Percentiles rank a stretch among this genome's conserved stretches.
Evolutionary conservation across 1,140 invertebrate species (phyloP).

Genomic region (Octopus sinensis): DNA sequence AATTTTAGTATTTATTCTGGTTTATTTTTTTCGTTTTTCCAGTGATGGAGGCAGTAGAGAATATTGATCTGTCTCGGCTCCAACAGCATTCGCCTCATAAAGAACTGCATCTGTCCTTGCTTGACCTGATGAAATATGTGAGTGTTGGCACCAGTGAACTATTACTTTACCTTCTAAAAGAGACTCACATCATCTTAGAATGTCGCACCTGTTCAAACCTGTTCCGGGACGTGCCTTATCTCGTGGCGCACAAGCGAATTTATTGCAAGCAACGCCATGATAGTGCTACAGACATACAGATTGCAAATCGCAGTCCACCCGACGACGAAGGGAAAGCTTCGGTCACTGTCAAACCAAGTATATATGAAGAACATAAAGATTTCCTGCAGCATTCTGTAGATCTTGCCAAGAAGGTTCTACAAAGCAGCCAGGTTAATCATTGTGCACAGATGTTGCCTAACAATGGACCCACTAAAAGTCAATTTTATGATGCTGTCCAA

Average conservation of each 20-base stretch:
- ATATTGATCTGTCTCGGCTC: not conserved
- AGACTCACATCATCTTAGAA: not conserved
- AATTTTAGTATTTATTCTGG: not conserved
- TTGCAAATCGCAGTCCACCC: not conserved
- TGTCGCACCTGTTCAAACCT: not conserved
- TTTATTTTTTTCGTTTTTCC: not conserved
- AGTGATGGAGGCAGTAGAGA: not conserved
- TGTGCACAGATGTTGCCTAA: not conserved
- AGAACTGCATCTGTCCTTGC: not conserved
- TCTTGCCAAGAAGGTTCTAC: not conserved
- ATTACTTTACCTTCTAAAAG: not conserved
- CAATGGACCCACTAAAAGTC: not conserved
- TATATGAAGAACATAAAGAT: not conserved
- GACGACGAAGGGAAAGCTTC: not conserved
- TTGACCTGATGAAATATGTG: conserved; percentile 1
- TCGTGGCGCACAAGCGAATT: not conserved
- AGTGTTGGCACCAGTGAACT: not conserved
- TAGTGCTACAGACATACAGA: not conserved
- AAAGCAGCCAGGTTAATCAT: not conserved
- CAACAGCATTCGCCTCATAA: not conserved
- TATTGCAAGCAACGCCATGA: not conserved
- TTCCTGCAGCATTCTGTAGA: conserved; percentile 2
- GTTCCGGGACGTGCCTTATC: not conserved
- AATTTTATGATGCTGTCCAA: not conserved
- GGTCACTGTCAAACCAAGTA: not conserved